Evolutionary conservation across 2,888 invertebrate species (phyloP), one percentile per base, ranked within the genome.

Genomic region (Cremastobaeus sp.): DNA sequence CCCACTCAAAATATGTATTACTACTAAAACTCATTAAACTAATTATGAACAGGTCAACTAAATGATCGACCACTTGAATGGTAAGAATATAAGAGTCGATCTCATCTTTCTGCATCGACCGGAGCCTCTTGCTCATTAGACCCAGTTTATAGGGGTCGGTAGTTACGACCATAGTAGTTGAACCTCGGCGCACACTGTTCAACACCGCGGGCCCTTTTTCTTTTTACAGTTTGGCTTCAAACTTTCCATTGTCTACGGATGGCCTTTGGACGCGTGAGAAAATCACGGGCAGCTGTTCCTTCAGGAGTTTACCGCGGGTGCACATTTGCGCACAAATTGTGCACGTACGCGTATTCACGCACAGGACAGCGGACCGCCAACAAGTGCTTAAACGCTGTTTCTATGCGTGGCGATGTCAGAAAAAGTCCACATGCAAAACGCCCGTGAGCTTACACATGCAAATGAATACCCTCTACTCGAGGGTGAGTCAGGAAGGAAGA

Each of bases 211-310:
- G 66, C 66, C 74, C 69, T 57, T 50, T 66, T 57, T 74, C 55
- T 65, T 32, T 71, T 70, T 68, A 68, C 41, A 65, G 74, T 74
- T 52, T 74, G 30, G 66, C 69, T 55, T 57, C 59, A 50, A 69
- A 70, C 69, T 69, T 83, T 81, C 84, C 79, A 86, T 86, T 86
- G 85, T 86, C 83, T 86, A 80, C 80, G 82, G 81, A 81, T 86
- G 83, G 85, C 85, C 85, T 86, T 84, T 83, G 85, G 83, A 82
- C 86, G 83, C 86, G 86, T 86, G 86, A 86, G 86, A 86, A 86
- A 85, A 75, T 84, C 81, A 79, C 82, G 79, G 80, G 85, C 86
- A 86, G 86, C 85, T 86, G 86, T 83, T 77, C 64, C 68, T 60
- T 69, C 60, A 60, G 50, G 17, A 60, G 59, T 64, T 25, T 50